Evolutionary conservation across 2,797 vertebrate genomes (phyloP).

Genomic region (Xiphophorus birchmanni): DNA sequence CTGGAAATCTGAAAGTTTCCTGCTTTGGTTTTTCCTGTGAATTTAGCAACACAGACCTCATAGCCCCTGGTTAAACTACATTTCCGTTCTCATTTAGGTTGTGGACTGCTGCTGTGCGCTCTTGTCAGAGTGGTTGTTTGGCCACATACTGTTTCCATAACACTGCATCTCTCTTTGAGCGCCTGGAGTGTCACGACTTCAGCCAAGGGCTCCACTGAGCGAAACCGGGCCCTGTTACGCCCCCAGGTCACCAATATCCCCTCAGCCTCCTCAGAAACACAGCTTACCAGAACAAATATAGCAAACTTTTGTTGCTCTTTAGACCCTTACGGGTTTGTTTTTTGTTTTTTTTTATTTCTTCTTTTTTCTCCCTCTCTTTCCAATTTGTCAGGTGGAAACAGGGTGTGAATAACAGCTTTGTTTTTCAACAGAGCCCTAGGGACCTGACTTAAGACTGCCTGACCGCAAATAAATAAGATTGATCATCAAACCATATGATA

Average conservation of each 20-base stretch:
- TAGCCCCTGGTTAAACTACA: slow-evolving; percentile 49
- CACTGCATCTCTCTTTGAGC: slow-evolving; percentile 37
- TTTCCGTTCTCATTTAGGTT: slow-evolving; percentile 44
- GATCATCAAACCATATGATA: slow-evolving; percentile 36
- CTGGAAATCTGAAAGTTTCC: slow-evolving; percentile 14
- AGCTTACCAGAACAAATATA: slow-evolving; percentile 64
- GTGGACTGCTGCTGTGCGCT: slow-evolving; percentile 35
- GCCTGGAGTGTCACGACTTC: slow-evolving; percentile 58
- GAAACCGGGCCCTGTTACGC: slow-evolving; percentile 53
- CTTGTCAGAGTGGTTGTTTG: slow-evolving; percentile 48
- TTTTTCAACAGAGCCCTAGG: slow-evolving; percentile 46
- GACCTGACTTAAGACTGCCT: slow-evolving; percentile 42
- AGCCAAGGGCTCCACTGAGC: slow-evolving; percentile 46
- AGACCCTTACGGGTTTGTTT: slow-evolving; percentile 12
- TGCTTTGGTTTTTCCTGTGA: slow-evolving; percentile 32
- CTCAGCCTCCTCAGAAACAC: slow-evolving; percentile 49
- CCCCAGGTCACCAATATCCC: slow-evolving; percentile 62
- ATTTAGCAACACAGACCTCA: slow-evolving; percentile 36
- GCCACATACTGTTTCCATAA: slow-evolving; percentile 50
- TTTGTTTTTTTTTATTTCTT: not conserved
- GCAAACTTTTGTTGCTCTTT: slow-evolving; percentile 47
- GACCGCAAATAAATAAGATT: slow-evolving; percentile 50
- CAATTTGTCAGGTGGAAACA: slow-evolving; percentile 66
- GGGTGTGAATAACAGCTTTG: slow-evolving; percentile 60
- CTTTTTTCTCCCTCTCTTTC: not conserved